Conservation (phyloP, 2,797 vertebrate species). For the Coregonus ussuriensis region DNA sequence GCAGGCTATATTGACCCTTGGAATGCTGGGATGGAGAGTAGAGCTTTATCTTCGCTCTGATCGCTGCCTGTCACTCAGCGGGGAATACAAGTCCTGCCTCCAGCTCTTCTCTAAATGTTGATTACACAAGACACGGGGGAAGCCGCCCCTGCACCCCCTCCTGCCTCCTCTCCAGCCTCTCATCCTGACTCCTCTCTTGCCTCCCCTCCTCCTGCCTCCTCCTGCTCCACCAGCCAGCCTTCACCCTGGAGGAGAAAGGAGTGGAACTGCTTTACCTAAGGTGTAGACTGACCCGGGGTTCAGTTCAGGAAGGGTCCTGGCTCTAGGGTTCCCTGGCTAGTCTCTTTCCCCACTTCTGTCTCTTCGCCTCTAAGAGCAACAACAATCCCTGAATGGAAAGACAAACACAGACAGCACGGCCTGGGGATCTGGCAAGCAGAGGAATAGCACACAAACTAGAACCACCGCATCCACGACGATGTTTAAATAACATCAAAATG, state of each 20-base stretch:
- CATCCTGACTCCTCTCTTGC: no score
- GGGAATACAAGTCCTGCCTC: constrained; percentile 56
- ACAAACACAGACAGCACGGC: constrained; percentile 63
- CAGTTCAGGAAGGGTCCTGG: constrained; percentile 60
- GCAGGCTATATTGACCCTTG: constrained; percentile 46
- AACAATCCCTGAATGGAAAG: constrained; percentile 54
- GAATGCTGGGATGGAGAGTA: constrained; percentile 42
- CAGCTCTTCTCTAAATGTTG: constrained; percentile 74
- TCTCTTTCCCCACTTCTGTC: constrained; percentile 31
- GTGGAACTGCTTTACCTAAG: constrained; percentile 59
- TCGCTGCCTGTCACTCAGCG: constrained; percentile 42
- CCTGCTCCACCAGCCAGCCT: constrained; percentile 46
- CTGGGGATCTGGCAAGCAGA: constrained; percentile 46
- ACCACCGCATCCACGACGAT: constrained; percentile 40
- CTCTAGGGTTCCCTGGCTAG: constrained; percentile 59
- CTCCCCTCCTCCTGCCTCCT: constrained; percentile 19
- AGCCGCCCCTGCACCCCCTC: constrained; percentile 26
- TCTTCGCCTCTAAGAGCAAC: constrained; percentile 39
- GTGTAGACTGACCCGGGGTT: constrained; percentile 64
- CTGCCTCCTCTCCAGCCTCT: neutral
- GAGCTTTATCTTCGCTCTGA: constrained; percentile 43
- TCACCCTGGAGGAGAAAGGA: constrained; percentile 54
- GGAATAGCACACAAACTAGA: constrained; percentile 33
- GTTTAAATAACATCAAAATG: constrained; percentile 62
- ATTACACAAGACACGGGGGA: constrained; percentile 72